Conservation (phyloP, 2,797 vertebrate genomes). For the Dicrostonyx torquatus region DNA sequence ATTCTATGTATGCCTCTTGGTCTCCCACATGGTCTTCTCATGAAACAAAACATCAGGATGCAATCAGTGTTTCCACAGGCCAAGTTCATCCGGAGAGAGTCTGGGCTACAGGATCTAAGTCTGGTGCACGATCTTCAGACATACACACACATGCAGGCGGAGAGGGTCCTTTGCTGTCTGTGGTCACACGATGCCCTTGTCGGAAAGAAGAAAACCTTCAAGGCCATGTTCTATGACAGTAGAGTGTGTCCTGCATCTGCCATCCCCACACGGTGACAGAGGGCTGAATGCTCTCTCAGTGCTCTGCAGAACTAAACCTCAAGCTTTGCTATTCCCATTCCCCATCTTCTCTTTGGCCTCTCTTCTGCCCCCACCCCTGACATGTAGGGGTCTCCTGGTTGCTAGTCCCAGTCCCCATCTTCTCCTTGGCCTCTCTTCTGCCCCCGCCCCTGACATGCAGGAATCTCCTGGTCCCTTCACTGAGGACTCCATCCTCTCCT, state of each 20-base stretch:
- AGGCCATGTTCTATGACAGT: background rate
- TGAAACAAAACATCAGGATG: background rate
- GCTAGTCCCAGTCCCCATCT: too few relatives aligned
- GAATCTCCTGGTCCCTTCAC: background rate
- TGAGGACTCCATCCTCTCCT: rapidly evolving
- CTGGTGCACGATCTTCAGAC: background rate
- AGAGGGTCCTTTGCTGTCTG: background rate
- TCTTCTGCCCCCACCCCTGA: rapidly evolving
- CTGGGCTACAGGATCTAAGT: background rate
- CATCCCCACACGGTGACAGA: rapidly evolving
- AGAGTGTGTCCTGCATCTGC: rapidly evolving
- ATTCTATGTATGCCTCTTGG: background rate
- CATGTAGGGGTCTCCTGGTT: background rate
- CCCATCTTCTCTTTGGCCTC: too few relatives aligned
- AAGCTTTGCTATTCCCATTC: rapidly evolving
- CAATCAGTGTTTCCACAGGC: background rate
- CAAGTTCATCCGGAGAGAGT: background rate
- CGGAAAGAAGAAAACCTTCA: background rate
- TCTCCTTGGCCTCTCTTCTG: background rate
- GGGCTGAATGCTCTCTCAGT: rapidly evolving
- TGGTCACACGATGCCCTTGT: rapidly evolving
- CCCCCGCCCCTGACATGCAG: rapidly evolving
- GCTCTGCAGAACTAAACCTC: background rate
- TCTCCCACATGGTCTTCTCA: background rate
- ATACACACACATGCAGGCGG: too few relatives aligned